These are phyloP conservation scores for Procambarus clarkii DNA, from an alignment of 1,140 invertebrate genomes.

Conservation along the genomic window DNA sequence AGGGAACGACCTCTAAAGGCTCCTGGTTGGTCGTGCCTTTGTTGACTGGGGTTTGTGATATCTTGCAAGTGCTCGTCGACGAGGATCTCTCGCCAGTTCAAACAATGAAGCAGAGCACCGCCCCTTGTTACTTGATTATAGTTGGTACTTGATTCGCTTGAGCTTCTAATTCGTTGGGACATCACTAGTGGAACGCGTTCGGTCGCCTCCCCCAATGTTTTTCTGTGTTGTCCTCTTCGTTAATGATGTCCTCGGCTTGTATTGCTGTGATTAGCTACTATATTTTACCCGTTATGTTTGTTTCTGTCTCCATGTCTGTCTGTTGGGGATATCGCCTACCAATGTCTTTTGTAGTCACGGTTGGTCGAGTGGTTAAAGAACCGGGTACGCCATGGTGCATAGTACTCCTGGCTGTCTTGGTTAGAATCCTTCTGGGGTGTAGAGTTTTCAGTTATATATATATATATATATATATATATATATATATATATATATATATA, in stretches of 20 bases:
- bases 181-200: not conserved
- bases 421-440: not conserved
- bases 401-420: too few species aligned
- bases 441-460: too few species aligned
- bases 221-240: not conserved
- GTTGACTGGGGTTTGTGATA: not conserved
- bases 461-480: constrained; percentile 5
- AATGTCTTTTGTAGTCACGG: too few species aligned
- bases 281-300: too few species aligned
- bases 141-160: constrained; percentile 36
- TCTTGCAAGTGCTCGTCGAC: constrained; percentile 8
- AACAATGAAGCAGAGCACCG: constrained; percentile 50
- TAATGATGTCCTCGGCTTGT: not conserved
- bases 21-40: not conserved
- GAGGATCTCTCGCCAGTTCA: constrained; percentile 43
- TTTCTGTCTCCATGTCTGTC: too few species aligned
- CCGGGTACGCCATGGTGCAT: too few species aligned
- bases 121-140: constrained; percentile 54
- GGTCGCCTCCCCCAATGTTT: not conserved
- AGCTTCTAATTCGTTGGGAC: constrained; percentile 31
- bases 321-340: too few species aligned
- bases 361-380: too few species aligned
- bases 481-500: not conserved
- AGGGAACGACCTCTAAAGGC: not conserved
- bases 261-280: not conserved